Evolutionary conservation across 2,888 invertebrate genomes (phyloP), one percentile per base, ranked within the genome.

Genomic region (Subacronicta megacephala): DNA sequence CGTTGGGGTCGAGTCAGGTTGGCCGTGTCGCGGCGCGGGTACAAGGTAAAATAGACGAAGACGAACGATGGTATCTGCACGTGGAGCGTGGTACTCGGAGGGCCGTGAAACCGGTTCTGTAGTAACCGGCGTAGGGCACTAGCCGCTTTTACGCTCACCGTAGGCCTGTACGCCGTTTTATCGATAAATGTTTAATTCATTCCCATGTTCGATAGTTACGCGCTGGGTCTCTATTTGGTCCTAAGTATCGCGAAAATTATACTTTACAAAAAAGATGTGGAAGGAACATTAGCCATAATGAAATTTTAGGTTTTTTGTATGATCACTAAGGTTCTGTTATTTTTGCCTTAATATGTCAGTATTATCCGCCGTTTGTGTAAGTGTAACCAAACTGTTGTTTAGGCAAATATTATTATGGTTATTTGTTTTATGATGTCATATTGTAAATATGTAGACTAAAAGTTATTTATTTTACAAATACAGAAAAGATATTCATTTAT

Each of bases 11-110:
- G 51, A 26, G 36, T 62, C 59, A 41, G 50, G 51, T 52, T 76
- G 75, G 74, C 73, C 55, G 57, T 51, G 50, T 59, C 38, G 63
- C 41, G 40, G 57, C 57, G 69, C 52, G 69, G 54, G 64, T 76
- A 77, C 72, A 75, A 81, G 81, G 82, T 84, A 87, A 90, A 89
- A 90, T 89, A 90, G 92, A 92, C 85, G 91, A 90, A 90, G 90
- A 90, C 84, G 90, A 84, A 90, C 85, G 86, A 87, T 86, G 80
- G 75, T 88, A 87, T 87, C 87, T 88, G 84, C 90, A 91, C 90
- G 90, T 89, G 90, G 87, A 81, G 71, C 69, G 72, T 59, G 71
- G 73, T 78, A 62, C 72, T 75, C 47, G 75, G 80, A 84, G 85
- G 86, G 87, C 81, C 61, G 75, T 46, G 56, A 70, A 86, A 92